phyloP scores from a whole-genome alignment of 1,140 invertebrate genomes.

The Macrotrachela quadricornifera region DNA sequence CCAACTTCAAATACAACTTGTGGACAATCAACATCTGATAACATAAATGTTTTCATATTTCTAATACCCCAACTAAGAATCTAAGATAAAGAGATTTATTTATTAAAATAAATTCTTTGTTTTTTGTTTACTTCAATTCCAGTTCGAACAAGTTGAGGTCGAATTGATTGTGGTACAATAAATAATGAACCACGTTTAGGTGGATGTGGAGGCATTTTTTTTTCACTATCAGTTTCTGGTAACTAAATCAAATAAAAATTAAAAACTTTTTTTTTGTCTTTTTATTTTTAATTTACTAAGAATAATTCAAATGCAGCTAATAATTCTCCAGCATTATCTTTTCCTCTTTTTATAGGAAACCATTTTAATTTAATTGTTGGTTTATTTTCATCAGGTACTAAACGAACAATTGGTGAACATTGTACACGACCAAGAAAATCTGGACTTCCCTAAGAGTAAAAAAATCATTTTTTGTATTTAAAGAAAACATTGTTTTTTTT shows the following conservation, averaged over 20 bases:
- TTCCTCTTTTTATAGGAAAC: constrained; percentile 22
- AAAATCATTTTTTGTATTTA: too few species aligned
- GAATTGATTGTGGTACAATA: constrained; percentile 31
- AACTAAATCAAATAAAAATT: too few species aligned
- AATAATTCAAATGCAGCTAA: constrained; percentile 34
- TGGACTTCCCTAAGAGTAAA: constrained; percentile 27
- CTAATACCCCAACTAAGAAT: constrained; percentile 34
- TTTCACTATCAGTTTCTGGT: constrained; percentile 4
- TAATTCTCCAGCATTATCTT: constrained; percentile 28
- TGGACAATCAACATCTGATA: constrained; percentile 28
- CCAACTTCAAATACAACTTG: constrained; percentile 34
- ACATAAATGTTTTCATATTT: constrained; percentile 34
- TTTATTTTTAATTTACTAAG: constrained; percentile 13
- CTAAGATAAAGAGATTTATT: too few species aligned
- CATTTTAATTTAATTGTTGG: constrained; percentile 21
- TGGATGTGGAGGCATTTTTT: constrained; percentile 31
- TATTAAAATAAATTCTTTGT: too few species aligned
- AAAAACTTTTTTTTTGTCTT: too few species aligned
- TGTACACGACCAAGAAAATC: constrained; percentile 31
- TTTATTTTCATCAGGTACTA: constrained; percentile 3
- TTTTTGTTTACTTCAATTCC: constrained; percentile 27
- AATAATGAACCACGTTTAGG: constrained; percentile 28
- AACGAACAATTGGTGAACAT: constrained; percentile 10
- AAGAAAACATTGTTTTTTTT: too few species aligned
- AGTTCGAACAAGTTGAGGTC: constrained; percentile 32